Evolutionary conservation across 2,797 vertebrate genomes (phyloP).

Genomic region (Danio jaintianensis): DNA sequence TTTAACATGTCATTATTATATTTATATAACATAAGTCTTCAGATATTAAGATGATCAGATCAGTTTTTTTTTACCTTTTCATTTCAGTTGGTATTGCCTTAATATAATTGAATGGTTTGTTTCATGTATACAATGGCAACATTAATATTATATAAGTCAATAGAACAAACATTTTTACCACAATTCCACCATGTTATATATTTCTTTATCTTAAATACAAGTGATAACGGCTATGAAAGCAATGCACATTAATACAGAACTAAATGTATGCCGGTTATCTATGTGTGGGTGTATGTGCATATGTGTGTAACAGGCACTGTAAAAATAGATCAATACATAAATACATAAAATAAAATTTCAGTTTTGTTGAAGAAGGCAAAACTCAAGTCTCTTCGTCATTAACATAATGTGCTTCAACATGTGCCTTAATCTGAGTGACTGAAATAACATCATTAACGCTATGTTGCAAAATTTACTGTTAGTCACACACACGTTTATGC

Average conservation of each 20-base stretch:
- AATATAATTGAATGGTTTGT: not conserved
- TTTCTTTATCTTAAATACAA: not conserved
- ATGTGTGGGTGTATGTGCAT: not conserved
- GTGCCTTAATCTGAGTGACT: not conserved
- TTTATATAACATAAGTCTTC: no score
- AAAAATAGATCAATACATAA: no score
- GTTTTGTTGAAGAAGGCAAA: not conserved
- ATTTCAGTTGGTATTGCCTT: no score
- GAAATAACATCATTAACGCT: constrained; percentile 11
- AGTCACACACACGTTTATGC: constrained; percentile 9
- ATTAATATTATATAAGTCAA: not conserved
- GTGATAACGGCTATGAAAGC: not conserved
- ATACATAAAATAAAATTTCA: not conserved
- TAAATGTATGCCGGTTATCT: not conserved
- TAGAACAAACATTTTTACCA: not conserved
- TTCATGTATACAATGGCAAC: not conserved
- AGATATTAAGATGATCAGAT: no score
- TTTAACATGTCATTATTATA: no score
- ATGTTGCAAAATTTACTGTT: not conserved
- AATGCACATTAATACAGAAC: not conserved
- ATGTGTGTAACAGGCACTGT: not conserved
- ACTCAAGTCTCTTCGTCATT: not conserved
- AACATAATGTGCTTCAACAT: not conserved
- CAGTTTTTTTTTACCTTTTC: no score
- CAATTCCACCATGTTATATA: not conserved